Conservation (phyloP, 2,888 invertebrate species). For the Scrobipalpa costella region DNA sequence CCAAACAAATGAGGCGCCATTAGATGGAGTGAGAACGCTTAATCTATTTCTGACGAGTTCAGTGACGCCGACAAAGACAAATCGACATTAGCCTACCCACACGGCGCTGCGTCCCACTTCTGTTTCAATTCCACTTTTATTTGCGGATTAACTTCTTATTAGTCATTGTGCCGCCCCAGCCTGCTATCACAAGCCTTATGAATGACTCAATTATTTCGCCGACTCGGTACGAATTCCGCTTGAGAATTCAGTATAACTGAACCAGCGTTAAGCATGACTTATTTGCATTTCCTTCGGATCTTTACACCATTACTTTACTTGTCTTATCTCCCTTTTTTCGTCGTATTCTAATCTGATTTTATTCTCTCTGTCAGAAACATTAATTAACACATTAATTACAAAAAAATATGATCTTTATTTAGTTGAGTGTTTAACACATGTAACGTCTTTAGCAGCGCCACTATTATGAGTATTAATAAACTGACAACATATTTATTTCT, state of each 20-base stretch:
- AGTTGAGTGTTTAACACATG: slow-evolving; percentile 47
- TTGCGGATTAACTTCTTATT: slow-evolving; percentile 82
- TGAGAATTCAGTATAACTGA: slow-evolving; percentile 40
- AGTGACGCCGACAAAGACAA: slow-evolving; percentile 81
- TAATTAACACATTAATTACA: slow-evolving; percentile 25
- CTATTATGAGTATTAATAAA: slow-evolving; percentile 61
- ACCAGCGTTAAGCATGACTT: slow-evolving; percentile 47
- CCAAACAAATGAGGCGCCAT: slow-evolving; percentile 81
- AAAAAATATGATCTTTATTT: slow-evolving; percentile 23
- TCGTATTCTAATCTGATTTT: slow-evolving; percentile 22
- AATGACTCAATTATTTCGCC: slow-evolving; percentile 78
- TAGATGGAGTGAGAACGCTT: slow-evolving; percentile 81
- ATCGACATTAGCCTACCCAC: slow-evolving; percentile 81
- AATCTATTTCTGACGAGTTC: slow-evolving; percentile 82
- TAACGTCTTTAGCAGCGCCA: slow-evolving; percentile 51
- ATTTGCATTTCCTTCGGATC: slow-evolving; percentile 42
- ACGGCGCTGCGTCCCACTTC: slow-evolving; percentile 79
- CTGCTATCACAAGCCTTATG: slow-evolving; percentile 77
- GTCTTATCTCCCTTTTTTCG: slow-evolving; percentile 14
- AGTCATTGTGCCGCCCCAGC: slow-evolving; percentile 72
- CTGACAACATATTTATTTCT: slow-evolving; percentile 70
- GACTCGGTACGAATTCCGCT: slow-evolving; percentile 60
- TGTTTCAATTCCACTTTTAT: slow-evolving; percentile 82
- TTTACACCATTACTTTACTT: slow-evolving; percentile 29
- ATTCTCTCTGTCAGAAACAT: slow-evolving; percentile 11